Percentiles rank a stretch among this genome's conserved stretches.
These are phyloP conservation scores for Tretioscincus oriximinensis DNA, from an alignment of 2,113 vertebrate species.

Conservation along the genomic window DNA sequence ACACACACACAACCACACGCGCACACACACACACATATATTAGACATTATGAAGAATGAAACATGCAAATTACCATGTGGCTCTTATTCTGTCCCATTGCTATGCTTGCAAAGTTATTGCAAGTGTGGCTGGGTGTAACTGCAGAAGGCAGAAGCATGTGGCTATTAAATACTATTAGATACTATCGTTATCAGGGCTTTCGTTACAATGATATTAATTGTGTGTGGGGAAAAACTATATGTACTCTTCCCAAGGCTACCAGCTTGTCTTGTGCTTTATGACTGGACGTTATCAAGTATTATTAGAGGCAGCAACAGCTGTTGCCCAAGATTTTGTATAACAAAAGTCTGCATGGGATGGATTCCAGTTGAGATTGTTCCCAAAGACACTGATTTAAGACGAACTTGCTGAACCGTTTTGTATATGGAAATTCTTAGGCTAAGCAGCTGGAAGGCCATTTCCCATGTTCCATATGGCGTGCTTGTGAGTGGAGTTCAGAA, in stretches of 20 bases:
- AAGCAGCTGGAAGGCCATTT: constrained; percentile 14
- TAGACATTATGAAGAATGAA: background rate
- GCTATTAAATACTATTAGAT: background rate
- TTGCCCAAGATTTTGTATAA: background rate
- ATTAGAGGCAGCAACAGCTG: background rate
- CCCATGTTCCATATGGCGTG: constrained; percentile 2
- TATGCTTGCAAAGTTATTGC: background rate
- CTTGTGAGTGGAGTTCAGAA: constrained; percentile 7
- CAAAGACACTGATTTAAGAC: constrained; percentile 2
- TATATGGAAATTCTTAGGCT: constrained; percentile 6
- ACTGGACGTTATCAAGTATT: background rate
- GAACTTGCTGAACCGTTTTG: background rate
- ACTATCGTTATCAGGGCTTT: background rate
- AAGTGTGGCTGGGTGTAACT: background rate
- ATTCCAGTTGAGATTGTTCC: constrained; percentile 10
- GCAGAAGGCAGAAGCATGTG: background rate
- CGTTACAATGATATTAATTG: background rate
- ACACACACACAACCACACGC: background rate
- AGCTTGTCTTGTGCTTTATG: background rate
- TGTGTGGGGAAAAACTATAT: background rate
- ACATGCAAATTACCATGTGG: background rate
- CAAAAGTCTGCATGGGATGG: background rate
- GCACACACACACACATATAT: too few relatives aligned
- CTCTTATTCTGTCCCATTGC: background rate
- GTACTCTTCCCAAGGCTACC: background rate